phyloP scores from a whole-genome alignment of 2,797 vertebrate genomes.

The Moxostoma hubbsi region DNA sequence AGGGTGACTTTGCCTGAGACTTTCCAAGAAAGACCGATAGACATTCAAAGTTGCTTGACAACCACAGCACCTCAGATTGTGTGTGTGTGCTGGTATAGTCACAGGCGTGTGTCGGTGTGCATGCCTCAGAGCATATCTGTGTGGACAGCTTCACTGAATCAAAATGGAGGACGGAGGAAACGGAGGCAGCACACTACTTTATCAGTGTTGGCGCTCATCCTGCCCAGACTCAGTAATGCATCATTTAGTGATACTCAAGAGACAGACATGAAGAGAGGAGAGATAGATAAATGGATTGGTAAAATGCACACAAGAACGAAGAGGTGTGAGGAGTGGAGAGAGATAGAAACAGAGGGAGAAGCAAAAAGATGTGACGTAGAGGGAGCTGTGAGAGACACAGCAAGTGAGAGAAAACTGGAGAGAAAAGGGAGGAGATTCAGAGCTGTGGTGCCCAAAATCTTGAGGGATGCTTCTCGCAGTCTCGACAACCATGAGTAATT shows the following conservation, averaged over 20 bases:
- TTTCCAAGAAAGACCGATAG: constrained; percentile 23
- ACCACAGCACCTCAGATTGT: constrained; percentile 35
- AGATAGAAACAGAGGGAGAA: constrained; percentile 35
- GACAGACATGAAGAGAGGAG: constrained; percentile 55
- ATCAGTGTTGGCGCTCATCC: constrained; percentile 54
- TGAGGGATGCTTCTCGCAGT: constrained; percentile 27
- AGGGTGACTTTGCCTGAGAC: constrained; percentile 31
- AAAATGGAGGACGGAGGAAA: constrained; percentile 69
- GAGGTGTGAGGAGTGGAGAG: constrained; percentile 22
- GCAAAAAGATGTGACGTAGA: constrained; percentile 13
- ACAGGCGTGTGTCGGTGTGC: constrained; percentile 47
- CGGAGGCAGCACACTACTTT: constrained; percentile 51
- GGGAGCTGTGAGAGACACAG: neutral
- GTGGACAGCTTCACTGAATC: constrained; percentile 72
- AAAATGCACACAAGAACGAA: constrained; percentile 44
- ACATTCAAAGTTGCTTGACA: constrained; percentile 39
- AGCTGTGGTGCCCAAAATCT: constrained; percentile 37
- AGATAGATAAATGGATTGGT: constrained; percentile 55
- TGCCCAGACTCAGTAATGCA: constrained; percentile 58
- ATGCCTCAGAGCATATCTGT: constrained; percentile 55
- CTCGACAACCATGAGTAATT: constrained; percentile 50
- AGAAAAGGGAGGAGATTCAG: constrained; percentile 13
- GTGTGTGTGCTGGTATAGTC: constrained; percentile 30
- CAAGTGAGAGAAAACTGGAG: neutral
- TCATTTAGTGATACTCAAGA: constrained; percentile 60